Evolutionary conservation across 2,113 vertebrate genomes (phyloP), one percentile per base, ranked within the genome.

Genomic region (Oreochromis aureus): DNA sequence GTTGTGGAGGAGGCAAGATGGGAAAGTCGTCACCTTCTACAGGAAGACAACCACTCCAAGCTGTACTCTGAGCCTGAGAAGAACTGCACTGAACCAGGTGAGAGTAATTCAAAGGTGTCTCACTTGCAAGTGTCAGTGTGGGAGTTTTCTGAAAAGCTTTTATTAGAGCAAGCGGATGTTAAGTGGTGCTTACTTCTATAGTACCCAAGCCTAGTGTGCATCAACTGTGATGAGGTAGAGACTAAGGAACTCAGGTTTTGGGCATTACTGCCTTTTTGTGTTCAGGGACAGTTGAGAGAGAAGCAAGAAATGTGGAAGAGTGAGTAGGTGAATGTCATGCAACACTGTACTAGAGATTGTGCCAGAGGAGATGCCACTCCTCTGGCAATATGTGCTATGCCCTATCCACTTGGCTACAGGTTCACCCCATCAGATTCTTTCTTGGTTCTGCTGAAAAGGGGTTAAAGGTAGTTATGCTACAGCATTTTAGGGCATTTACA

Each of bases 51-150:
- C 56, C 58, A 88, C 7, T 97, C 97, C 0, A 73, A 90, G 78
- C 95, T 96, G 0, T 96, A 93, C 90, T 87, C 94, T 0, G 95
- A 92, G 10, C 91, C 93, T 27, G 83, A 48, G 1, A 99, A 97
- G 85, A 99, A 99, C 93, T 99, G 98, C 96, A 99, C 98, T 2
- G 97, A 98, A 18, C 98, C 98, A 96, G 98, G 98, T 99, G 96
- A 94, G 96, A 94, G 91, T 73, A 32, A 19, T 78, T 78, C 30
- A 51, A 48, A 51, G 16, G 24, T 34, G 18, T 53, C 73, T 78
- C 46, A 34, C 27, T 51, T 19, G 44, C 44, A 30, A 48, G 71
- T 32, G 24, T 76, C 24, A 48, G 1, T 78, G 71, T 32, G 10
- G 44, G 27, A 51, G 46, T 30, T 51, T 78, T 51, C 71, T 78